Base-by-base conservation (phyloP, 53 echinoderm and acorn worm species). In the Arbacia lixula region DNA sequence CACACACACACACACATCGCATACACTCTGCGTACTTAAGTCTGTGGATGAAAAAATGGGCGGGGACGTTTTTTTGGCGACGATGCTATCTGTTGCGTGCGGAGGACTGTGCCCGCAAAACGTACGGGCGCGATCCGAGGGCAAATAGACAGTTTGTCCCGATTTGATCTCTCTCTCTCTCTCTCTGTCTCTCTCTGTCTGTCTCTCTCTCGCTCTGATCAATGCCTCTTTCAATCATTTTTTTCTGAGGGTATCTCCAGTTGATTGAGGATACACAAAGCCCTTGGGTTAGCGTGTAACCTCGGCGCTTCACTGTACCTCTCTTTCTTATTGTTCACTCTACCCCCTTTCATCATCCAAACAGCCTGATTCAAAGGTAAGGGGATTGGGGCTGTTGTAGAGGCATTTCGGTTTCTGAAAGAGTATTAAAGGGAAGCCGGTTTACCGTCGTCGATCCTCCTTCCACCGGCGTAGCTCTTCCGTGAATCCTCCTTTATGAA, bases 181-280 rank as follows among this genome's bases (percentile, higher is more conserved):
- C 71, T 17, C 28, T 17, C 42, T 43, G 49, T 49, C 38, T 71
- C 41, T 33, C 14, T 41, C 39, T 43, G 53, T 54, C 36, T 33
- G 52, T 52, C 31, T 55, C 30, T 22, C 49, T 71, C 27, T 75
- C 30, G 29, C 40, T n/a, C n/a, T n/a, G n/a, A n/a, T n/a, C n/a
- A n/a, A n/a, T n/a, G n/a, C n/a, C n/a, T n/a, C n/a, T n/a, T n/a
- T n/a, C n/a, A n/a, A n/a, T n/a, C n/a, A n/a, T n/a, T 29, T 60
- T 60, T 69, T 78, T 39, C 37, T 60, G 26, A 24, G 3, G 41
- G 41, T 21, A 40, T 46, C 41, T 22, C 52, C 79, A 78, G 79
- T 78, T 78, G 79, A 40, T 78, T 78, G 60, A 37, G 34, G 41
- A 58, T 39, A 60, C 39, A 78, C 79, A 78, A 78, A 60, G 60